Percentiles rank a stretch among this genome's conserved stretches.
Conservation (phyloP, 2,888 invertebrate species). For the Acleris laterana region DNA sequence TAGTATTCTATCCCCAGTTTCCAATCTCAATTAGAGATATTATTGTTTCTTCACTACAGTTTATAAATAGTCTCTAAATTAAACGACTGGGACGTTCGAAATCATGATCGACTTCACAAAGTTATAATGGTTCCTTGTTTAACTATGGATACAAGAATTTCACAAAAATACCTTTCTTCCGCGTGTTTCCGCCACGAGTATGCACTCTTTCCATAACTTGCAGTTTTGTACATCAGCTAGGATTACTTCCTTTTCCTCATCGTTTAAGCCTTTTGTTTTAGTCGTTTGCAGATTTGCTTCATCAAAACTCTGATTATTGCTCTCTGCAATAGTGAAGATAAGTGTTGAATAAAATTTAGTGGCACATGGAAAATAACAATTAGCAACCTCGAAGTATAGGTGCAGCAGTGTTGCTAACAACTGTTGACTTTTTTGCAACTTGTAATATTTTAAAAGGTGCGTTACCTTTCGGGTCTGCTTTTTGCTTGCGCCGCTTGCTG, state of each 20-base stretch:
- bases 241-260: constrained; percentile 69
- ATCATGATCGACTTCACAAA: neutral
- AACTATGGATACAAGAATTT: neutral
- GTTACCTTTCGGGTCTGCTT: constrained; percentile 35
- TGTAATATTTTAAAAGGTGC: no score
- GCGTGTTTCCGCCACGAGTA: constrained; percentile 62
- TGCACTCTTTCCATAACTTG: constrained; percentile 88
- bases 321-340: constrained; percentile 21
- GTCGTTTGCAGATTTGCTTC: constrained; percentile 42
- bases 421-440: no score
- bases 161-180: constrained; percentile 75
- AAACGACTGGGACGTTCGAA: no score
- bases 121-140: neutral
- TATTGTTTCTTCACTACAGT: no score
- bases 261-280: constrained; percentile 47
- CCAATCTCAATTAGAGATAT: no score
- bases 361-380: neutral
- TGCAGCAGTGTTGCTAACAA: no score
- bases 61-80: no score
- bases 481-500: constrained; percentile 52
- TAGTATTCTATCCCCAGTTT: no score
- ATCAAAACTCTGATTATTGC: constrained; percentile 45
- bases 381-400: no score
- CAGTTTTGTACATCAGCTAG: constrained; percentile 84
- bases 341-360: no score